phyloP scores from a whole-genome alignment of 1,140 invertebrate genomes.

The Pseudomyrmex dendroicus region DNA sequence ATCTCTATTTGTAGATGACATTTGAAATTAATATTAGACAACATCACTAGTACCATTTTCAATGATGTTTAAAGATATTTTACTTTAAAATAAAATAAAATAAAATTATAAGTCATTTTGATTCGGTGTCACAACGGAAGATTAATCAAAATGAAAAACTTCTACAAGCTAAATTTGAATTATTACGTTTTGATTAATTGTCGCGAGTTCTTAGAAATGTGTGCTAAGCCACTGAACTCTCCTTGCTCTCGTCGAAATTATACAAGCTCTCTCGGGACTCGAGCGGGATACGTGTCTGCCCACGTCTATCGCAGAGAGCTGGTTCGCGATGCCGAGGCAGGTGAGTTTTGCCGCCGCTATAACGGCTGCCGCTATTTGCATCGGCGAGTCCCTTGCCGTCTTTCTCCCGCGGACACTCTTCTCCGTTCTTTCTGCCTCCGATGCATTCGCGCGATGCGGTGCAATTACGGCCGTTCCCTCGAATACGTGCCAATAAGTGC shows the following conservation, averaged over 20 bases:
- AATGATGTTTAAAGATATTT: no score
- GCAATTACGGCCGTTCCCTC: slow-evolving; percentile 41
- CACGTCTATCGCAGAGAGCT: slow-evolving; percentile 65
- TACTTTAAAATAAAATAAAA: no score
- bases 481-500: slow-evolving; percentile 52
- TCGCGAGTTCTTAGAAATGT: neutral
- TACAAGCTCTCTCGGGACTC: neutral
- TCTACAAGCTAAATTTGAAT: neutral
- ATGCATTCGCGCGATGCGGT: slow-evolving; percentile 28
- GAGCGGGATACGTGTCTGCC: slow-evolving; percentile 63
- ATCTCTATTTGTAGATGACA: no score
- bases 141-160: no score
- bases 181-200: neutral
- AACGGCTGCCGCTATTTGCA: slow-evolving; percentile 78
- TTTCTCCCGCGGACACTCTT: neutral
- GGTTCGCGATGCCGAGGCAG: slow-evolving; percentile 72
- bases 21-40: no score
- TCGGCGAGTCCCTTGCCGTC: slow-evolving; percentile 16
- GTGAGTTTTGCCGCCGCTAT: slow-evolving; percentile 70
- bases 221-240: neutral
- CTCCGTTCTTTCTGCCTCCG: neutral
- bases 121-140: no score
- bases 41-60: no score
- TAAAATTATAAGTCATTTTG: no score
- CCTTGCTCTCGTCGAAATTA: neutral